A percentile compares a stretch with the other conserved stretches of the same genome.
Conservation (phyloP, 2,113 vertebrate species). For the Rhinopomastus cyanomelas region DNA sequence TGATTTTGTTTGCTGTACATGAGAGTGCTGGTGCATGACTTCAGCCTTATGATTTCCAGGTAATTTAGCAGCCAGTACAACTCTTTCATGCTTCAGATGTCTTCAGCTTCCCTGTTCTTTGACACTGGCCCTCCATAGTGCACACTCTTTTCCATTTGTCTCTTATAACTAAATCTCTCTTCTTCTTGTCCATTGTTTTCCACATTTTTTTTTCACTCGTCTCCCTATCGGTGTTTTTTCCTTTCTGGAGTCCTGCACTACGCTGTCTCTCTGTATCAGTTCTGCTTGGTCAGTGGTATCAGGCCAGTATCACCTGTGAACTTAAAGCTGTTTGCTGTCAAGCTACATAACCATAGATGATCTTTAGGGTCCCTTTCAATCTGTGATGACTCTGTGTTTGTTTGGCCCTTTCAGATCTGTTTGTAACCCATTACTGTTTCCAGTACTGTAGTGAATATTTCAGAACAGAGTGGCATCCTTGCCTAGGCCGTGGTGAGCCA, state of each 20-base stretch:
- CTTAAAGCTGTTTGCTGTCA: not conserved
- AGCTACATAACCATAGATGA: not conserved
- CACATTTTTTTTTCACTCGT: not conserved
- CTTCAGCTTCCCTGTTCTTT: not conserved
- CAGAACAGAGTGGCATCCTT: not conserved
- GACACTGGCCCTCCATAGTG: not conserved
- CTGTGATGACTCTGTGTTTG: no score
- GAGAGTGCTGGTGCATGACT: not conserved
- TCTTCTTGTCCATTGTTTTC: not conserved
- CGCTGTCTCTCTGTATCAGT: not conserved
- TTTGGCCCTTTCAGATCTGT: not conserved
- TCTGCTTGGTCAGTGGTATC: not conserved
- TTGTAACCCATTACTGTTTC: not conserved
- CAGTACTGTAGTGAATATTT: not conserved
- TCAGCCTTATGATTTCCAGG: not conserved
- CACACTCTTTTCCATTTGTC: rapidly evolving
- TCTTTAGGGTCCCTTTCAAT: no score
- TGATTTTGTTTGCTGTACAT: not conserved
- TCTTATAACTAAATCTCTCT: not conserved
- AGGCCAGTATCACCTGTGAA: not conserved
- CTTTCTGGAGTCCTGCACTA: not conserved
- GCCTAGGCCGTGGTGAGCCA: not conserved
- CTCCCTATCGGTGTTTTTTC: not conserved
- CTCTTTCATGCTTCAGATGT: not conserved
- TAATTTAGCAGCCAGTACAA: not conserved